Evolutionary conservation across 2,113 vertebrate species (phyloP).

Genomic region (Pachyramphus minor): DNA sequence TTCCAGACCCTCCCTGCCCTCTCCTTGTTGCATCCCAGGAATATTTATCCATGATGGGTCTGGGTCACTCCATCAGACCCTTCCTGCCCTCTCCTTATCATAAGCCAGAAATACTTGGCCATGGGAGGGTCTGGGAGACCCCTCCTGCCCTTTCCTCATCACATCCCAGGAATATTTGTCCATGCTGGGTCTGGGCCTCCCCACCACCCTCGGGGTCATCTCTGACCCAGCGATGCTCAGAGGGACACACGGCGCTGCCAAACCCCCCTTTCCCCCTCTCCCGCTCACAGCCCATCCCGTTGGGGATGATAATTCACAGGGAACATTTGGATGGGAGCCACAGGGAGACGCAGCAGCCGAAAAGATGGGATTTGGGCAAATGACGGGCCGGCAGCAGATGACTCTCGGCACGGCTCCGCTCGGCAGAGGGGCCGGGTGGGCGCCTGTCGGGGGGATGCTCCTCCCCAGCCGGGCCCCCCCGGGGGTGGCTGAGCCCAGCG

Average conservation of each 20-base stretch:
- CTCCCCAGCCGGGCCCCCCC: neutral
- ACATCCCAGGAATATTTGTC: no score
- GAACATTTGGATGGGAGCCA: neutral
- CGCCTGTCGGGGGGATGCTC: neutral
- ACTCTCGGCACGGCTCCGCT: neutral
- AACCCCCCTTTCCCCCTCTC: neutral
- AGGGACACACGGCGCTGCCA: fast-evolving
- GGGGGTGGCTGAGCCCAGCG: neutral
- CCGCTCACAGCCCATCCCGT: neutral
- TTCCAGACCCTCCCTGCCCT: no score
- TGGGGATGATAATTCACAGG: fast-evolving
- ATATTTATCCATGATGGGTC: no score
- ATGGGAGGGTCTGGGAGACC: no score
- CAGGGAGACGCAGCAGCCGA: neutral
- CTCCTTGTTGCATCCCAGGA: no score
- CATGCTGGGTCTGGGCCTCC: no score
- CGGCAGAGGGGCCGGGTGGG: neutral
- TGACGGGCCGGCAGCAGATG: neutral
- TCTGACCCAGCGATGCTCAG: fast-evolving
- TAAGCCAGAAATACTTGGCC: no score
- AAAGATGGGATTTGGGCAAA: neutral
- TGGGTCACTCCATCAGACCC: no score
- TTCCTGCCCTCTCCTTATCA: no score
- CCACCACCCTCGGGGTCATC: neutral
- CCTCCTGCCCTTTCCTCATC: no score